Evolutionary conservation across 2,113 vertebrate species (phyloP).

Genomic region (Apistogramma diplotaenia): DNA sequence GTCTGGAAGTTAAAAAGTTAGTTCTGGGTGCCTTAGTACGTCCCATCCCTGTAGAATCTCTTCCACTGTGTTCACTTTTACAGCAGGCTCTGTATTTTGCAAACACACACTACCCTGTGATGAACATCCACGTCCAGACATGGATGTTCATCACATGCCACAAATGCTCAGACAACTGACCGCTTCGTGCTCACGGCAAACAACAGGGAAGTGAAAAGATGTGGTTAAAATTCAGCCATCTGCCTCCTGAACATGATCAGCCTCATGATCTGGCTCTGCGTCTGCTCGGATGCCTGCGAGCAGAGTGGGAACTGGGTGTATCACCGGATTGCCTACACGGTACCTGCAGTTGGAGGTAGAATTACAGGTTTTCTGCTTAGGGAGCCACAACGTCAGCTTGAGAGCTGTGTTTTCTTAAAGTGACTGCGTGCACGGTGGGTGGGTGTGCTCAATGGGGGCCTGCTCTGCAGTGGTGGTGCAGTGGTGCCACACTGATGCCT

Average conservation of each 20-base stretch:
- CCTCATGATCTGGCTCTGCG: neutral
- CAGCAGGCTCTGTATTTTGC: neutral
- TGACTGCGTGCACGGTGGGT: neutral
- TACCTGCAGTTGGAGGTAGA: conserved; percentile 17
- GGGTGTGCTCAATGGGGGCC: neutral
- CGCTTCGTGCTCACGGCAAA: neutral
- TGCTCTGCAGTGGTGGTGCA: conserved; percentile 52
- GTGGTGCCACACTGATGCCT: conserved; percentile 32
- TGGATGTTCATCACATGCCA: neutral
- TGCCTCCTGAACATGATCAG: conserved; percentile 3
- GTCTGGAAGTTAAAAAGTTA: neutral
- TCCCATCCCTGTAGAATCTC: too few relatives aligned
- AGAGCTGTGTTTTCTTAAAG: neutral
- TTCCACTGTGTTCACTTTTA: neutral
- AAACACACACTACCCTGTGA: neutral
- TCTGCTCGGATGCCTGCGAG: neutral
- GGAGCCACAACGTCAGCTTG: neutral
- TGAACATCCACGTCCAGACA: neutral
- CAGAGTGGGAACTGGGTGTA: neutral
- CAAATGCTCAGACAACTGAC: neutral
- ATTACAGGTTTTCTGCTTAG: conserved; percentile 34
- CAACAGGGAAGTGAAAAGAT: conserved; percentile 19
- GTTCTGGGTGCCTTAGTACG: neutral
- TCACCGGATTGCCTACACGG: neutral
- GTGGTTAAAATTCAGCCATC: neutral